Base-by-base conservation (phyloP, 2,888 invertebrate species). In the Aelia acuminata region DNA sequence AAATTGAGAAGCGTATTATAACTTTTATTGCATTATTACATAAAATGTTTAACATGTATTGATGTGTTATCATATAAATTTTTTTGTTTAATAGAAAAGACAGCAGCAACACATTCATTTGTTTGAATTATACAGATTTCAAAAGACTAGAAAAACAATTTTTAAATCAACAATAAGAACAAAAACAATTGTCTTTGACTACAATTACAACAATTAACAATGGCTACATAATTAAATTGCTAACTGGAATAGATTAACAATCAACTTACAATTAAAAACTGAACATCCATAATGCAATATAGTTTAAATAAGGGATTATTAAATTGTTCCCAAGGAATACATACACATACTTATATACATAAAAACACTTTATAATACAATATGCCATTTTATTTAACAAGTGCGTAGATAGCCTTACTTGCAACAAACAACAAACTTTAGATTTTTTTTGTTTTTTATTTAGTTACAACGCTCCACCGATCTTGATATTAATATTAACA, bases 281-380 rank as follows among this genome's bases (percentile, higher is more conserved):
- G 8, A 22, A 47, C 22, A 43, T 47, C 43, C 80, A 80, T 80
- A 80, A 80, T 47, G 43, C 39, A 80, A 43, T 80, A 80, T 43
- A 47, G 80, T 80, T 43, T 80, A 80, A 43, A 80, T 80, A 80
- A 39, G 87, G 87, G 87, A 87, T 70, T 87, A 47, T 53, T 70
- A 48, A 87, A 70, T 87, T 87, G 87, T 87, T 87, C 87, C 87
- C 87, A 26, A 63, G 57, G 47, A 87, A 87, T 87, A 87, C 63
- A 85, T 85, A 85, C 63, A 63, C 39, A 87, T 87, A 87, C 70
- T 43, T 87, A 85, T 85, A 70, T 87, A 87, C 48, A 70, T 63
- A 87, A 57, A 50, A 87, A 87, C 87, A 87, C 39, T 43, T 87
- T 87, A 87, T 87, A 87, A 87, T 87, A 87, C 87, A 87, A 87